Base-by-base conservation (phyloP, 2,113 vertebrate genomes). In the Lycaon pictus region DNA sequence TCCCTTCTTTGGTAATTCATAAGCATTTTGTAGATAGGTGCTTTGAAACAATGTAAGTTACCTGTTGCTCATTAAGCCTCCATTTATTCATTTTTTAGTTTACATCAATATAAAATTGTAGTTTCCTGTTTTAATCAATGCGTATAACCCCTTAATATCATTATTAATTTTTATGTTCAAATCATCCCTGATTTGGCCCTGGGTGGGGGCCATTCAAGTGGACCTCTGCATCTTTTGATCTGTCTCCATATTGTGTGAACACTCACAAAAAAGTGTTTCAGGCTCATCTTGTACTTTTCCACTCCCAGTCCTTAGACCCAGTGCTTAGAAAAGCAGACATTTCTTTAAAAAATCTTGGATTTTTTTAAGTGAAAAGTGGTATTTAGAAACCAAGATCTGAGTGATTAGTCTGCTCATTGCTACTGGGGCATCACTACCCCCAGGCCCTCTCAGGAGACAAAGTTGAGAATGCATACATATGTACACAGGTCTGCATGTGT, bases 401-500 rank as follows among this genome's bases (percentile, higher is more conserved):
- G 37, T 8, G 56, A 3, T 11, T 23, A 56, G 32, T 20, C 22
- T 3, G 25, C 7, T 43, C 69, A 22, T 27, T 87, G 77, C 85
- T 90, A 3, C 0, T 35, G 37, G 51, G 23, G 2, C 4, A 1
- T 85, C 32, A 3, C 27, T 71, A 56, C 76, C 11, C 48, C 43
- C 74, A 23, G 32, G 2, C 19, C 35, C 17, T 67, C 22, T 62
- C n/a, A 17, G 56, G 8, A 77, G 48, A 25, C 65, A 53, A n/a
- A 87, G 16, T 13, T 48, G 2, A 48, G 55, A 2, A 23, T 29
- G 15, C 12, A 58, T 16, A 35, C 15, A 16, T 11, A 17, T 25
- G 11, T 11, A 27, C n/a, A 0, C 9, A 11, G 6, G 0, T 37
- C 7, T 3, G 4, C 35, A 23, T 27, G 32, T 23, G 5, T 29